Base-by-base conservation (phyloP, 1,140 invertebrate genomes). In the Idris sp. region DNA sequence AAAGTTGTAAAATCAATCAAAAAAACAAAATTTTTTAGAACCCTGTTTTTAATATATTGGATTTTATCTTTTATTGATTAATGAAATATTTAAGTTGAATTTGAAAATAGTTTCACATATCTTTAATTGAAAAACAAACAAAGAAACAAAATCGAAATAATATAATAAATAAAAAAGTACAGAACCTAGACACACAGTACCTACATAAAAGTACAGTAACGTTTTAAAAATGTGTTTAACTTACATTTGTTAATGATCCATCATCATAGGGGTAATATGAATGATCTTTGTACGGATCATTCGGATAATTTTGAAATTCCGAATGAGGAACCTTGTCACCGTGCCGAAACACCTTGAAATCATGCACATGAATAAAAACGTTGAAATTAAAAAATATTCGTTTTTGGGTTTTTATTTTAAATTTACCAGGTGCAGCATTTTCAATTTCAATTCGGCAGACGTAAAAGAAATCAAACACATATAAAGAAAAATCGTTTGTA, bases 171-270 rank as follows among this genome's bases (percentile, higher is more conserved):
- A 28, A 28, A 28, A 28, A 1, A 8, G 26, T 28, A 33, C 11
- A 10, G 11, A 33, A 33, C n/a, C n/a, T n/a, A n/a, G n/a, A n/a
- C n/a, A n/a, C n/a, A n/a, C n/a, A n/a, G n/a, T n/a, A n/a, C n/a
- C n/a, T n/a, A n/a, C n/a, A n/a, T n/a, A n/a, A n/a, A n/a, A n/a
- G n/a, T n/a, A n/a, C n/a, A n/a, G n/a, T 10, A 10, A 33, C 11
- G 31, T 5, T 11, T 5, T 10, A 10, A 33, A 33, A 33, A 33
- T 0, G 1, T 11, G 2, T 10, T 11, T 4, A 9, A 85, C 84
- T 85, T 75, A 89, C 88, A 41, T 88, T 89, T 1, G 88, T 89
- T 8, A 89, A 72, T 33, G 84, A 85, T n/a, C 88, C 87, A 40
- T 79, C 74, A 0, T 81, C 87, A 19, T 85, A 79, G 7, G 87